phyloP scores from a whole-genome alignment of 2,113 vertebrate genomes.

The Rhinichthys klamathensis region DNA sequence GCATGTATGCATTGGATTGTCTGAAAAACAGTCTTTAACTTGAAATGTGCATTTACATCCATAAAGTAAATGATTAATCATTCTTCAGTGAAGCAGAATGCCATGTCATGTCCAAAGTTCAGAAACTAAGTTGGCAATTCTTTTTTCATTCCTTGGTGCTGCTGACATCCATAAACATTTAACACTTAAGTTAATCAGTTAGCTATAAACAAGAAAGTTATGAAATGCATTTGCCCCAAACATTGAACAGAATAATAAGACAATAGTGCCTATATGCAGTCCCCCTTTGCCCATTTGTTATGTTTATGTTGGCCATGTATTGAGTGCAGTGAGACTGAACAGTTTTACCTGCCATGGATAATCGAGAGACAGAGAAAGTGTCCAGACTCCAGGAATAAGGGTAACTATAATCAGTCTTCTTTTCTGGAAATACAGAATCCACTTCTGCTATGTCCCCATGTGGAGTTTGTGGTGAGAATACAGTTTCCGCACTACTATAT shows the following conservation, averaged over 20 bases:
- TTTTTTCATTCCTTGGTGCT: slow-evolving; percentile 28
- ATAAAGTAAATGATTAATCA: slow-evolving; percentile 62
- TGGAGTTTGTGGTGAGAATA: slow-evolving; percentile 15
- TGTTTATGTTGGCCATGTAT: background rate
- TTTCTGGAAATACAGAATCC: slow-evolving; percentile 52
- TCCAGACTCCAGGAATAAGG: slow-evolving; percentile 57
- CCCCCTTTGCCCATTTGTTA: background rate
- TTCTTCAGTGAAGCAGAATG: slow-evolving; percentile 45
- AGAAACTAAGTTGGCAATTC: slow-evolving; percentile 65
- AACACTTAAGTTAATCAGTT: slow-evolving; percentile 49
- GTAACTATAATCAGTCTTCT: slow-evolving; percentile 48
- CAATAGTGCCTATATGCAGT: too few species aligned
- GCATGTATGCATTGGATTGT: background rate
- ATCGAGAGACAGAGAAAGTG: background rate
- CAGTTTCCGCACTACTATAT: background rate
- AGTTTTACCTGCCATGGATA: slow-evolving; percentile 42
- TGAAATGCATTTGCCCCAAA: background rate
- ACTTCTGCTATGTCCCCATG: background rate
- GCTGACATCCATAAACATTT: slow-evolving; percentile 51
- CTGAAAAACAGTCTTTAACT: background rate
- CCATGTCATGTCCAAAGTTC: slow-evolving; percentile 57
- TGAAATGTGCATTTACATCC: slow-evolving; percentile 19
- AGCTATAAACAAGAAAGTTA: slow-evolving; percentile 29
- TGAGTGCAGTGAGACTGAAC: background rate
- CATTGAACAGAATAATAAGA: background rate